phyloP scores from a whole-genome alignment of 2,888 invertebrate species.

The Pterostichus niger region DNA sequence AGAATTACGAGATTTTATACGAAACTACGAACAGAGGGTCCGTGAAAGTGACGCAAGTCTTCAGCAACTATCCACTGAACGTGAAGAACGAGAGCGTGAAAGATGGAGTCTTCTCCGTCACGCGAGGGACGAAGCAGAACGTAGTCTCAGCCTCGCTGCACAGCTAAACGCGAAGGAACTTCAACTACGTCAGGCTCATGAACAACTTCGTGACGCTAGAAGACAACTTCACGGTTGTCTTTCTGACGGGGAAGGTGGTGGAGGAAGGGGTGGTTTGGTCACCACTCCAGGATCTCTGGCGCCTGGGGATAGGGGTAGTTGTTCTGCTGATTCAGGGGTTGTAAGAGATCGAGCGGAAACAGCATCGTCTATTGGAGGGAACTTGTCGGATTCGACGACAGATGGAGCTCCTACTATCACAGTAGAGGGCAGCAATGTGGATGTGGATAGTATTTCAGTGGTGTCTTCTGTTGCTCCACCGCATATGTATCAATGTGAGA shows the following conservation, averaged over 20 bases:
- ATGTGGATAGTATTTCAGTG: constrained; percentile 85
- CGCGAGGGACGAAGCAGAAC: constrained; percentile 93
- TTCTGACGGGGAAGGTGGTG: constrained; percentile 88
- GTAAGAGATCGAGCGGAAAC: constrained; percentile 90
- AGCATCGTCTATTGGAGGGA: constrained; percentile 90
- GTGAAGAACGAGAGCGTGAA: constrained; percentile 90
- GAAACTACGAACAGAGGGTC: constrained; percentile 95
- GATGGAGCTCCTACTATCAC: constrained; percentile 84
- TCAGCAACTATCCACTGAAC: constrained; percentile 80
- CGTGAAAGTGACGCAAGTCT: constrained; percentile 87
- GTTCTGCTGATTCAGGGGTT: constrained; percentile 92
- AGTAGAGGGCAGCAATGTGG: constrained; percentile 81
- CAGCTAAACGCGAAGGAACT: constrained; percentile 93
- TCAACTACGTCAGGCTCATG: constrained; percentile 90
- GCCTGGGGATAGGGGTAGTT: constrained; percentile 87
- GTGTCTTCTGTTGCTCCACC: constrained; percentile 82
- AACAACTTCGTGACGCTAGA: constrained; percentile 89
- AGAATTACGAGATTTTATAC: constrained; percentile 94
- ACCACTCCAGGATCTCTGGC: constrained; percentile 73
- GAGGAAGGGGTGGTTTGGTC: constrained; percentile 52
- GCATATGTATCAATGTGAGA: constrained; percentile 87
- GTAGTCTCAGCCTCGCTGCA: constrained; percentile 91
- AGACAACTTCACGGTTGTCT: constrained; percentile 90
- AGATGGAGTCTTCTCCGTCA: constrained; percentile 92
- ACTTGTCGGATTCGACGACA: constrained; percentile 88